These are phyloP conservation scores for Mareca penelope DNA, from an alignment of 2,797 vertebrate species.

Conservation along the genomic window DNA sequence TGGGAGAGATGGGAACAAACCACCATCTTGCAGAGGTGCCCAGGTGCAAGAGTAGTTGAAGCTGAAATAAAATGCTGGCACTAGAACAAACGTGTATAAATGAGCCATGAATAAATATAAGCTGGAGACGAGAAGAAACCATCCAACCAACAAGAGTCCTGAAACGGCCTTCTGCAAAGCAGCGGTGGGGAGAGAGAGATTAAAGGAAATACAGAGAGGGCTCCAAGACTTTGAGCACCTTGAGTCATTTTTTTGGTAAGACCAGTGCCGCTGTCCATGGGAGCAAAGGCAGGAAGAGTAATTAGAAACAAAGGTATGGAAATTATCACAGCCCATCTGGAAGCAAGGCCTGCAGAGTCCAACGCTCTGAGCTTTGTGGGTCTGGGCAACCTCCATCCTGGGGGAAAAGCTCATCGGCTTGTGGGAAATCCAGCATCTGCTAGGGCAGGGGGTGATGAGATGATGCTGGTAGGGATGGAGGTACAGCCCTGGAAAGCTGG, in stretches of 20 bases:
- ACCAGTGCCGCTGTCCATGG: neutral
- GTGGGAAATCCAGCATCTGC: neutral
- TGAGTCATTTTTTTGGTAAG: conserved; percentile 4
- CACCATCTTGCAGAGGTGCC: neutral
- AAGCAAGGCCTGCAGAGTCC: neutral
- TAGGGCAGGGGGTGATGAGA: neutral
- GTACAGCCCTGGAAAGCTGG: neutral
- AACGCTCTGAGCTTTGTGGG: neutral
- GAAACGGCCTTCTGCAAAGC: neutral
- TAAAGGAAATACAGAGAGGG: neutral
- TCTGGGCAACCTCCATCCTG: neutral
- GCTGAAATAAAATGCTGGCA: conserved; percentile 16
- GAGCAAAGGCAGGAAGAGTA: neutral
- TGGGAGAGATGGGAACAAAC: neutral
- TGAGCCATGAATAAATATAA: conserved; percentile 35
- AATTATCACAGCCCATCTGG: neutral
- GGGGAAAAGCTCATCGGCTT: fast-evolving
- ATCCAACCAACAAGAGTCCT: neutral
- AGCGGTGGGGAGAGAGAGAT: neutral
- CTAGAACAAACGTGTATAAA: neutral
- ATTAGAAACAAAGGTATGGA: neutral
- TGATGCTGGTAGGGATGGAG: neutral
- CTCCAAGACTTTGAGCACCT: neutral
- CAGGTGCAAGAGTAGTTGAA: neutral
- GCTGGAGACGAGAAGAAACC: conserved; percentile 13